Base-by-base conservation (phyloP, 2,797 vertebrate genomes). In the Poeciliopsis gracilis region DNA sequence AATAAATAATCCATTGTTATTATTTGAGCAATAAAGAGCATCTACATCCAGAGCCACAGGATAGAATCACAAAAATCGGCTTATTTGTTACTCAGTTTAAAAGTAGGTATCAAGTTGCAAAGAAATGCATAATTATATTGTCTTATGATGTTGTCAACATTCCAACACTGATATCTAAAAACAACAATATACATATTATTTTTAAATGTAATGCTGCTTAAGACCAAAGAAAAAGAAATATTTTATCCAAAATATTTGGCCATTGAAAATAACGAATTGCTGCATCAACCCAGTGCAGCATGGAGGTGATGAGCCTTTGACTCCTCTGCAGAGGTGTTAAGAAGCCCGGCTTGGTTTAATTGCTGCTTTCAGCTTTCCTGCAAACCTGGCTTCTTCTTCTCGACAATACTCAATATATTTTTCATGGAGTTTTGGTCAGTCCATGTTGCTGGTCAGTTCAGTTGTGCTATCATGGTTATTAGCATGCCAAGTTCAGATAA, bases 11-110 rank as follows among this genome's bases (percentile, higher is more conserved):
- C 66, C 5, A 13, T 45, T 78, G 77, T 77, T 36, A 80, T 86
- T 80, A 81, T 81, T 75, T 49, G 85, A 75, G 18, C 3, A 47
- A 77, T 38, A 70, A 73, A 61, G 72, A 76, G 55, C 30, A 11
- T 45, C 1, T 70, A 43, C 25, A 8, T 9, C 57, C 78, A 67
- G 30, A 76, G 77, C 75, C 70, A 43, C 77, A 82, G 82, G 80
- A 61, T 43, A 66, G 63, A 43, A 71, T 78, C 51, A 28, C 61
- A 70, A 82, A 66, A 59, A 77, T 71, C 45, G 53, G 78, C 55
- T 16, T 72, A 41, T 75, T 25, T 76, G 71, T 53, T 75, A 61
- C 63, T 77, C 59, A 73, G 25, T 73, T 79, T 63, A 72, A 70
- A 47, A 77, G 2, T 28, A 67, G n/a, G 12, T 16, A 45, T 45